phyloP scores from a whole-genome alignment of 92 coral and sea anemone genomes.

The Palythoa caribaeorum region DNA sequence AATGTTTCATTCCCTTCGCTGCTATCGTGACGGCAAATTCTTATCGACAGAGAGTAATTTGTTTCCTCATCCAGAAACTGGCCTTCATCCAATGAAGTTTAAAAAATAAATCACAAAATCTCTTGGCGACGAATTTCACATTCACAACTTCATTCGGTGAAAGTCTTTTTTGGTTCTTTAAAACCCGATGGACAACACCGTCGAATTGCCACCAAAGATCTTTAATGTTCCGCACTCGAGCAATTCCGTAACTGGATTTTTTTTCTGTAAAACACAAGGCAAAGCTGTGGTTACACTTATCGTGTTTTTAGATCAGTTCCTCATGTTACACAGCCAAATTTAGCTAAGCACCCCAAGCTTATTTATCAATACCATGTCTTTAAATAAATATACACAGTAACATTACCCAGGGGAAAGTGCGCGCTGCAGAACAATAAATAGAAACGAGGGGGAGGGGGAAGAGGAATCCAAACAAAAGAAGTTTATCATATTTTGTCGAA shows the following conservation, averaged over 20 bases:
- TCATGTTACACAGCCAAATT: slow-evolving; percentile 4
- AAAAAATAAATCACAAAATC: background rate
- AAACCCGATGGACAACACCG: slow-evolving; percentile 8
- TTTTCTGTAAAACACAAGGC: background rate
- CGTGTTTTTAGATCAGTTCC: background rate
- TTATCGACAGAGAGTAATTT: slow-evolving; percentile 12
- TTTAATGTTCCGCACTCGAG: background rate
- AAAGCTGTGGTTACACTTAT: slow-evolving; percentile 24
- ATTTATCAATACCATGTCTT: background rate
- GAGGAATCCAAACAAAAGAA: no score
- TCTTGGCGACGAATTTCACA: background rate
- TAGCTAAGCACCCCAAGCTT: background rate
- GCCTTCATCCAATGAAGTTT: background rate
- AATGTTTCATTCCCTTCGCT: background rate
- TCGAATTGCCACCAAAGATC: slow-evolving; percentile 21
- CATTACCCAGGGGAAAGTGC: background rate
- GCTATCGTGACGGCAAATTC: background rate
- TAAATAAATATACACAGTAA: background rate
- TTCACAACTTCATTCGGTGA: background rate
- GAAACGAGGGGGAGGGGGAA: no score
- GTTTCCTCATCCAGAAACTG: background rate
- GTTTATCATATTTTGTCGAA: no score
- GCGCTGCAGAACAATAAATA: no score
- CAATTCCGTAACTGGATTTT: background rate
- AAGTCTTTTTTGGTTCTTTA: background rate